phyloP scores from a whole-genome alignment of 2,113 vertebrate genomes.

The Synchiropus splendidus region DNA sequence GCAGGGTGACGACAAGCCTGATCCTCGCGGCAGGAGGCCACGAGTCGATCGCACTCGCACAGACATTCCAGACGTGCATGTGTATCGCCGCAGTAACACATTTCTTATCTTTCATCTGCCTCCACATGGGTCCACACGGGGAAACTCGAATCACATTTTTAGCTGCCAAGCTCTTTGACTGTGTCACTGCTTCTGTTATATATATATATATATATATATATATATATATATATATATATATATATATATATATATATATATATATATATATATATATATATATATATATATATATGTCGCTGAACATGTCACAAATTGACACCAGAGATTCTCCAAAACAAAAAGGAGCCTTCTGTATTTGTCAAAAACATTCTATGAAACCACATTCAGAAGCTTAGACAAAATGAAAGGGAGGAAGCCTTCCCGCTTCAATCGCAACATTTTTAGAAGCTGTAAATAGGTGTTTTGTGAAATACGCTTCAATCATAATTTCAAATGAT shows the following conservation, averaged over 20 bases:
- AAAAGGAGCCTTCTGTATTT: too few species aligned
- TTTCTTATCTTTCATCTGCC: constrained; percentile 9
- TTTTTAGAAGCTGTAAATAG: too few species aligned
- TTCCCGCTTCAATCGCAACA: too few species aligned
- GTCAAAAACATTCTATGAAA: too few species aligned
- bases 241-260: background rate
- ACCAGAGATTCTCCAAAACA: too few species aligned
- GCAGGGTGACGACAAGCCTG: constrained; percentile 11
- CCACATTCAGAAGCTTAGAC: too few species aligned
- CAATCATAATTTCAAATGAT: too few species aligned
- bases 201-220: background rate
- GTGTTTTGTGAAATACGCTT: too few species aligned
- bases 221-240: background rate
- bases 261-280: background rate
- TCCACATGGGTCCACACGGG: constrained; percentile 1
- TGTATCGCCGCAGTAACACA: constrained; percentile 26
- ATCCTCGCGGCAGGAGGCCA: constrained; percentile 20
- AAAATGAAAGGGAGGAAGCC: too few species aligned
- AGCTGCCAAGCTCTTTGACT: background rate
- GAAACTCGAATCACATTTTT: background rate
- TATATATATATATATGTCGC: background rate
- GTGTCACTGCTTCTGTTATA: background rate
- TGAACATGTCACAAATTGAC: too few species aligned
- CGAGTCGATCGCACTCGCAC: constrained; percentile 1
- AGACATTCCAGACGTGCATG: constrained; percentile 30